phyloP scores from a whole-genome alignment of 2,797 vertebrate species.

The Manis crassicaudata region DNA sequence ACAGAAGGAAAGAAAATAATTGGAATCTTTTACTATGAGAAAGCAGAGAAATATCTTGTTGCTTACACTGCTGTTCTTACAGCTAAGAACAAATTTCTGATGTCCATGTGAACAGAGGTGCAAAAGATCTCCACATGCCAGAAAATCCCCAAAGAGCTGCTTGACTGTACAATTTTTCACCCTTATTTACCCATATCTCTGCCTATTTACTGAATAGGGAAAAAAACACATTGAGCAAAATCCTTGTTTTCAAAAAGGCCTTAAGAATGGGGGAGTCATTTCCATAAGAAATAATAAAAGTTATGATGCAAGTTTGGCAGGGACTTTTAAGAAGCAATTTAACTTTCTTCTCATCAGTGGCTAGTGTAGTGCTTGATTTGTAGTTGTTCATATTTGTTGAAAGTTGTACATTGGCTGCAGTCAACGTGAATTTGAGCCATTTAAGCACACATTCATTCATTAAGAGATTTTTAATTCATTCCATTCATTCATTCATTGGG shows the following conservation, averaged over 20 bases:
- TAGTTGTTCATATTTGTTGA: background rate
- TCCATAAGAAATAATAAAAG: background rate
- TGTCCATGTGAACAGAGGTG: background rate
- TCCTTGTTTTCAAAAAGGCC: background rate
- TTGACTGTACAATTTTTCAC: background rate
- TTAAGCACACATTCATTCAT: background rate
- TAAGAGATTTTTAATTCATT: conserved; percentile 32
- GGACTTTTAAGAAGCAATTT: background rate
- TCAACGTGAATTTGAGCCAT: conserved; percentile 45
- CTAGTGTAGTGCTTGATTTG: background rate
- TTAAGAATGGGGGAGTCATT: background rate
- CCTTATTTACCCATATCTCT: background rate
- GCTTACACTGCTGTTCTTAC: background rate
- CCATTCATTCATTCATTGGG: background rate
- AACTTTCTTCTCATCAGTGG: background rate
- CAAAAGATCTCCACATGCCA: background rate
- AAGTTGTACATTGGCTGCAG: background rate
- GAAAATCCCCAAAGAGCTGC: background rate
- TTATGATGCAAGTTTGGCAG: background rate
- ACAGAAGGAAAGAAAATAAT: background rate
- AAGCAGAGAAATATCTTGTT: conserved; percentile 16
- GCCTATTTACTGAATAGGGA: background rate
- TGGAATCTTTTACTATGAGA: background rate
- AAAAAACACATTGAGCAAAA: conserved; percentile 35
- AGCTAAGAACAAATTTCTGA: conserved; percentile 1